phyloP scores from a whole-genome alignment of 2,113 vertebrate species.

The Crotalus tigris region DNA sequence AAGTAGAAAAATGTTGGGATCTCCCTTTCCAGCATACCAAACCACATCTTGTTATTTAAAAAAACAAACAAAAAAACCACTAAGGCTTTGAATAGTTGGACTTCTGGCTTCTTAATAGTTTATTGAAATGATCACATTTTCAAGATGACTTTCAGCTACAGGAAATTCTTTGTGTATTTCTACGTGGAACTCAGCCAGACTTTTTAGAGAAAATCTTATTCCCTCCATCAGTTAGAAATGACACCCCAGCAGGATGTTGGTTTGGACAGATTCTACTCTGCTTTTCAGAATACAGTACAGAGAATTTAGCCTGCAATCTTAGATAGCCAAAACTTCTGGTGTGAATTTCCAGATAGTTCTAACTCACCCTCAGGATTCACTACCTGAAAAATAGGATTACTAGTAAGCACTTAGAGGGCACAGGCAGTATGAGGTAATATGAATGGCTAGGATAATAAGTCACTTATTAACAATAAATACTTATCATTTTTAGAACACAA shows the following conservation, averaged over 20 bases:
- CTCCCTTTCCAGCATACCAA: background rate
- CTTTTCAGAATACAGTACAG: background rate
- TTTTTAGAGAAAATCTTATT: background rate
- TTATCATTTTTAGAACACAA: background rate
- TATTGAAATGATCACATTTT: conserved; percentile 1
- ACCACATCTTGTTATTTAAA: background rate
- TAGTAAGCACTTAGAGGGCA: background rate
- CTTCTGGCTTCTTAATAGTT: conserved; percentile 11
- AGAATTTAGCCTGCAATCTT: background rate
- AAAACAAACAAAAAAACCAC: background rate
- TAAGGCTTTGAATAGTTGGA: background rate
- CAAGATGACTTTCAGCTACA: conserved; percentile 46
- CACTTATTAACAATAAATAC: background rate
- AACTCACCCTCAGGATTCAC: background rate
- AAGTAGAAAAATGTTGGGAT: background rate
- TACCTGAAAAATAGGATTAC: background rate
- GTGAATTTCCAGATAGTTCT: background rate
- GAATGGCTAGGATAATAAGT: background rate
- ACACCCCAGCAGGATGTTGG: background rate
- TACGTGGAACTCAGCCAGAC: conserved; percentile 15
- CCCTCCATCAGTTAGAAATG: background rate
- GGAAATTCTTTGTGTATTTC: conserved; percentile 9
- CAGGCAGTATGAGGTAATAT: background rate
- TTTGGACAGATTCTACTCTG: background rate
- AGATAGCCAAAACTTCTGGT: background rate